These are phyloP conservation scores for Petrocephalus microphthalmus DNA, from an alignment of 2,113 vertebrate species.

Conservation along the genomic window DNA sequence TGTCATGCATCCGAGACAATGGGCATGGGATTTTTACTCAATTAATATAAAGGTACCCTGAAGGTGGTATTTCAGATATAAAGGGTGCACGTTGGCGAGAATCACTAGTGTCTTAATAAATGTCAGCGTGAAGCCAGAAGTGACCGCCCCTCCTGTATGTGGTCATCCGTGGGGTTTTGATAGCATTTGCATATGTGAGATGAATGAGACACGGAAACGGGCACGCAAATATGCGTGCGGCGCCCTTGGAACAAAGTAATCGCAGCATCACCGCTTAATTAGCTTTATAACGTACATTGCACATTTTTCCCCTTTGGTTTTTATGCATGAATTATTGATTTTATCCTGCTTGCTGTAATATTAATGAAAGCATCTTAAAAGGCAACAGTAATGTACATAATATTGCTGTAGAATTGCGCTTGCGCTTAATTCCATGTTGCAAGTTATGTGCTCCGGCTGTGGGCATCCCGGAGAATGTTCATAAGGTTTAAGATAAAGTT, in stretches of 20 bases:
- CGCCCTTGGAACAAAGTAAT: constrained; percentile 4
- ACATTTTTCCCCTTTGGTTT: not conserved
- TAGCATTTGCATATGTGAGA: constrained; percentile 2
- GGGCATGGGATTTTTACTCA: constrained; percentile 75
- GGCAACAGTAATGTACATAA: not conserved
- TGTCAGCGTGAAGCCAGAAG: not conserved
- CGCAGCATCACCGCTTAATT: not conserved
- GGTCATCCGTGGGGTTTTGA: not conserved
- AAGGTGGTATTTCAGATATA: not conserved
- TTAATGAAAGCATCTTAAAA: not conserved
- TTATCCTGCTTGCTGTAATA: not conserved
- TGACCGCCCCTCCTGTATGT: not conserved
- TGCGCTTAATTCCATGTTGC: not conserved
- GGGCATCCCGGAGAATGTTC: not conserved
- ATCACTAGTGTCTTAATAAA: not conserved
- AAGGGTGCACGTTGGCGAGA: not conserved
- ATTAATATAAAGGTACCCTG: constrained; percentile 54
- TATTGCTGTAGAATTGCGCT: not conserved
- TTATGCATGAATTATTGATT: constrained; percentile 4
- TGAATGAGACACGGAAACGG: constrained; percentile 1
- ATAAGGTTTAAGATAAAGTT: not conserved
- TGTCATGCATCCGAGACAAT: constrained; percentile 95
- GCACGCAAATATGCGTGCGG: not conserved
- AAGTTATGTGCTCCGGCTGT: not conserved
- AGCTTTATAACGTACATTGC: not conserved